Conservation (phyloP, 2,888 invertebrate genomes). For the Latrodectus hesperus region DNA sequence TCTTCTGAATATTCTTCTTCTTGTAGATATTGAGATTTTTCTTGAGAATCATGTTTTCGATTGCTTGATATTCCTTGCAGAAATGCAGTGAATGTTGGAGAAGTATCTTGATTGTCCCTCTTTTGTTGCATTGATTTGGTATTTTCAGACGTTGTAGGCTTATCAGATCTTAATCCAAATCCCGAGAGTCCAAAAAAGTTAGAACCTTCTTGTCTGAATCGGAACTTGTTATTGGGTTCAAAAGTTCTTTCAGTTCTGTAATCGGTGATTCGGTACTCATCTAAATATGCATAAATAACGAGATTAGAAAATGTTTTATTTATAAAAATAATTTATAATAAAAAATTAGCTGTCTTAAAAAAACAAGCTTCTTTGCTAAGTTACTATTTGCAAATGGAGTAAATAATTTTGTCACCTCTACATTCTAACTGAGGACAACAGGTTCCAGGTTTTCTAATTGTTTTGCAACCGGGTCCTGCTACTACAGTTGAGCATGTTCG, state of each 20-base stretch:
- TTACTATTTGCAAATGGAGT: not conserved
- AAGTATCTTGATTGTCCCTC: not conserved
- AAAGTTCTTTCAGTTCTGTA: slow-evolving; percentile 29
- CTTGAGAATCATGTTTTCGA: slow-evolving; percentile 9
- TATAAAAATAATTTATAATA: not conserved
- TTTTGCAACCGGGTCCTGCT: slow-evolving; percentile 40
- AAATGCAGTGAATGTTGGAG: slow-evolving; percentile 18
- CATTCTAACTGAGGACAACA: slow-evolving; percentile 89
- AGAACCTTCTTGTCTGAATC: slow-evolving; percentile 39
- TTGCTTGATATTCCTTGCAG: slow-evolving; percentile 14
- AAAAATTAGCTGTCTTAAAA: not conserved
- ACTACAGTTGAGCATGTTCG: slow-evolving; percentile 81
- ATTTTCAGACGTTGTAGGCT: not conserved
- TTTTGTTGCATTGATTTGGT: not conserved
- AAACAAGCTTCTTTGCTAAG: too few species aligned
- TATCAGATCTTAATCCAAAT: slow-evolving; percentile 23
- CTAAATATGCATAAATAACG: not conserved
- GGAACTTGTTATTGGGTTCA: slow-evolving; percentile 38
- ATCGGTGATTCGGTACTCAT: not conserved
- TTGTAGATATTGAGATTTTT: slow-evolving; percentile 13
- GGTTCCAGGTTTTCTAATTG: slow-evolving; percentile 54
- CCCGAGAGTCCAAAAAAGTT: slow-evolving; percentile 40
- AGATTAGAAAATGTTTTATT: not conserved
- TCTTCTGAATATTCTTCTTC: slow-evolving; percentile 51
- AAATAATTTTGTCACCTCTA: slow-evolving; percentile 72